phyloP scores from a whole-genome alignment of 2,797 vertebrate species.

The Taeniopygia guttata region DNA sequence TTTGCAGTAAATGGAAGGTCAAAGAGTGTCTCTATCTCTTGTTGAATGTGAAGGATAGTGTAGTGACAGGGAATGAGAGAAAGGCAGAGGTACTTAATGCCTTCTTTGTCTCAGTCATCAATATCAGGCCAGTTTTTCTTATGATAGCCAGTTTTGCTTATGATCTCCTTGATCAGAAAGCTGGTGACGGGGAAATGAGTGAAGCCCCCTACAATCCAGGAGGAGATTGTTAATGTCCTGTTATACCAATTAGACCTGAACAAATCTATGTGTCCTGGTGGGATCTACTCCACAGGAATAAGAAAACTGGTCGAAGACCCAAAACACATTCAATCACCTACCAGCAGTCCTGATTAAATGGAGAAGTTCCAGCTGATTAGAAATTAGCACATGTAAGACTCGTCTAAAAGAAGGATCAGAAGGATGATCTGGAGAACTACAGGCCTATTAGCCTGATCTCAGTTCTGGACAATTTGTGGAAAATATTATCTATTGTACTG shows the following conservation, averaged over 20 bases:
- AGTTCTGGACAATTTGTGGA: neutral
- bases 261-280: neutral
- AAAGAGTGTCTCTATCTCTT: neutral
- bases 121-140: neutral
- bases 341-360: neutral
- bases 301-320: neutral
- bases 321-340: neutral
- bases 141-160: no score
- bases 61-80: neutral
- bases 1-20: neutral
- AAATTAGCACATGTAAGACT: neutral
- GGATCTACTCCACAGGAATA: neutral
- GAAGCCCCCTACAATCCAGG: neutral
- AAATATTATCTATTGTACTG: neutral
- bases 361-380: neutral
- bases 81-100: neutral
- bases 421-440: neutral
- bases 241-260: neutral
- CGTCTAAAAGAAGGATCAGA: rapidly evolving
- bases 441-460: neutral
- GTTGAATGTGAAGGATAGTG: neutral
- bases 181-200: neutral
- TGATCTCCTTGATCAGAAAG: neutral
- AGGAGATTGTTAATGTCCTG: neutral
- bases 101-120: neutral